Conservation (phyloP, 2,797 vertebrate species). For the Chloroceryle amazona region DNA sequence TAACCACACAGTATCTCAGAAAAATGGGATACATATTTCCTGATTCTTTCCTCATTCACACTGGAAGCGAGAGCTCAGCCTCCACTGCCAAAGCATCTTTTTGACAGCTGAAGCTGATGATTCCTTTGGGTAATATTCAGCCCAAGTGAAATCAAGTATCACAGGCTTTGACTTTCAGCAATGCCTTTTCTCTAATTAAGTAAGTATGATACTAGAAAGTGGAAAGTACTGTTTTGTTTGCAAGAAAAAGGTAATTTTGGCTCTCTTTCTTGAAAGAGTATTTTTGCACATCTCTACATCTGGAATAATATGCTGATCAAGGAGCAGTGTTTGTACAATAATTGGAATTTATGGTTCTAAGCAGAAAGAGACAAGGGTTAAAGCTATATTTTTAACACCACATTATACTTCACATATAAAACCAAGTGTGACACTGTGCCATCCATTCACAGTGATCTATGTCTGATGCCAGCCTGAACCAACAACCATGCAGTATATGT, state of each 20-base stretch:
- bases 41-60: not conserved
- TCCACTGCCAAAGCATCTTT: too few species aligned
- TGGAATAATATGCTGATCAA: not conserved
- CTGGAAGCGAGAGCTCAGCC: not conserved
- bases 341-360: not conserved
- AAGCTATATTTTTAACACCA: not conserved
- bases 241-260: not conserved
- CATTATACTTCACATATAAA: not conserved
- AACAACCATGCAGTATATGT: not conserved
- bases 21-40: fast-evolving
- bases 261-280: not conserved
- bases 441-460: not conserved
- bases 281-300: not conserved
- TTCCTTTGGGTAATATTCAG: not conserved
- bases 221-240: not conserved
- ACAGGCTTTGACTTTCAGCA: constrained; percentile 16
- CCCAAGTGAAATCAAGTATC: not conserved
- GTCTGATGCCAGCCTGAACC: not conserved
- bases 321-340: not conserved
- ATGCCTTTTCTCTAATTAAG: not conserved
- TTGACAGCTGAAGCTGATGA: not conserved
- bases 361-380: not conserved
- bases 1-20: not conserved
- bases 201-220: not conserved
- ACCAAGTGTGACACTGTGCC: not conserved